Conservation (phyloP, 2,888 invertebrate species). For the Dynastes maya region DNA sequence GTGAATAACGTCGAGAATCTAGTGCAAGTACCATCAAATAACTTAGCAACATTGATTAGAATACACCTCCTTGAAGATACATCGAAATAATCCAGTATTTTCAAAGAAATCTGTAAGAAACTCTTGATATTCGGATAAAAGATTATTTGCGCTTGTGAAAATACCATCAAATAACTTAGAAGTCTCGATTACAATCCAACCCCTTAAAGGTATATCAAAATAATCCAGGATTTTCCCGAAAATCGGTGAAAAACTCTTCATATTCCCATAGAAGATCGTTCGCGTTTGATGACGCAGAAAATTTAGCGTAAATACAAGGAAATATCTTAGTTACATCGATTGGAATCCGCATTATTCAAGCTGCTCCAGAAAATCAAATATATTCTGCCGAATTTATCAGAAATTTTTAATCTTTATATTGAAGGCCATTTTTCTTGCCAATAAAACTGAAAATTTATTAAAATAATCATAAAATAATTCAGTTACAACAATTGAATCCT, state of each 20-base stretch:
- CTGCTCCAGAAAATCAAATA: neutral
- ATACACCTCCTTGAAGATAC: too few relatives aligned
- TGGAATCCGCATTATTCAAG: neutral
- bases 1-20: neutral
- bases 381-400: neutral
- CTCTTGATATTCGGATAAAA: too few relatives aligned
- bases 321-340: neutral
- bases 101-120: too few relatives aligned
- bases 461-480: too few relatives aligned
- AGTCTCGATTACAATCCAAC: neutral
- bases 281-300: neutral
- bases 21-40: neutral
- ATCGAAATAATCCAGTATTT: too few relatives aligned
- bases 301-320: neutral
- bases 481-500: too few relatives aligned
- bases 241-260: neutral
- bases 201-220: neutral
- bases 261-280: neutral
- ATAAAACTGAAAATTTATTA: too few relatives aligned
- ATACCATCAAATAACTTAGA: neutral
- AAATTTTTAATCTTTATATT: too few relatives aligned
- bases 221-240: constrained; percentile 7
- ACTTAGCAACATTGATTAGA: too few relatives aligned
- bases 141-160: too few relatives aligned
- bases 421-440: too few relatives aligned